These are phyloP conservation scores for Erebia palarica DNA, from an alignment of 2,888 invertebrate species.

Conservation along the genomic window DNA sequence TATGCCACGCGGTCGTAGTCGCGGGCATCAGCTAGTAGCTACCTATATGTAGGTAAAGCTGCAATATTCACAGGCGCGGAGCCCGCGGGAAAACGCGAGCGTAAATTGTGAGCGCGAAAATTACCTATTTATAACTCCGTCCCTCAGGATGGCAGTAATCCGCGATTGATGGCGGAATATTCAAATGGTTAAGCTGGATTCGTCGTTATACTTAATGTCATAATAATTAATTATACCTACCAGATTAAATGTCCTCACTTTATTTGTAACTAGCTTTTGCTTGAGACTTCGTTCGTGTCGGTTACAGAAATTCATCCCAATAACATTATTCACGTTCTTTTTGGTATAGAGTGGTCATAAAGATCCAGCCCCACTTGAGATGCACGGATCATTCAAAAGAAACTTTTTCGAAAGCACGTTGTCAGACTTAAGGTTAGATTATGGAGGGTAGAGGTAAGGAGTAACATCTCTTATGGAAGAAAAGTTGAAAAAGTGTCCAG, in stretches of 20 bases:
- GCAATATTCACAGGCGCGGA: not conserved
- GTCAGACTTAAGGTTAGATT: too few species aligned
- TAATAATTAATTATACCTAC: not conserved
- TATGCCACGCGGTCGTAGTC: not conserved
- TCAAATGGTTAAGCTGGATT: not conserved
- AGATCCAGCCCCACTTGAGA: too few species aligned
- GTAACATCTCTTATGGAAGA: too few species aligned
- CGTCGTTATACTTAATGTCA: not conserved
- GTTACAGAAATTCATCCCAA: too few species aligned
- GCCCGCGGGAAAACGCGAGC: not conserved
- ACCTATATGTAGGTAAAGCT: not conserved
- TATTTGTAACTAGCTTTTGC: too few species aligned
- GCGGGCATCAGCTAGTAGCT: not conserved
- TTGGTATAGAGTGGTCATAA: too few species aligned
- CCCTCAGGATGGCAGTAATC: not conserved
- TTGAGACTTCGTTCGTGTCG: too few species aligned
- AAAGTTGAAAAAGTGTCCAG: too few species aligned
- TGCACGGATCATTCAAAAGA: too few species aligned
- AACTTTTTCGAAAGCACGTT: too few species aligned
- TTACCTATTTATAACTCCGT: constrained; percentile 15
- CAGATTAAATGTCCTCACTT: not conserved
- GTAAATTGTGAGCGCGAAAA: constrained; percentile 15
- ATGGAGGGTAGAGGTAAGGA: too few species aligned
- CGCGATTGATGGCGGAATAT: constrained; percentile 10
- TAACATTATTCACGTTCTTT: too few species aligned